Evolutionary conservation across 2,113 vertebrate genomes (phyloP).

Genomic region (Coptodon rendalli): DNA sequence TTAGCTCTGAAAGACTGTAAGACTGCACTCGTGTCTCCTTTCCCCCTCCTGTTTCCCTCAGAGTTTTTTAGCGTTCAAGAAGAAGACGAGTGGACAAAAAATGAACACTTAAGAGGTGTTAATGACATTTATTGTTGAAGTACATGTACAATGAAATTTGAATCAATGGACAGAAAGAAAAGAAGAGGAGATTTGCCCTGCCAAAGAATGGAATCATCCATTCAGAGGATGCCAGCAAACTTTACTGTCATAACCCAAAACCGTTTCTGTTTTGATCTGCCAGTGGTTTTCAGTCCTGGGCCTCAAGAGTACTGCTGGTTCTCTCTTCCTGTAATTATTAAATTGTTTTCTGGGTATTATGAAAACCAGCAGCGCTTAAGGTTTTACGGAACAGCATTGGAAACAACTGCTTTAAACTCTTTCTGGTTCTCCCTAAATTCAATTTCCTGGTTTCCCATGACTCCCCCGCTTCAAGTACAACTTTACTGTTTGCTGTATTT

Average conservation of each 20-base stretch:
- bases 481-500: conserved; percentile 11
- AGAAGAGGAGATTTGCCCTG: conserved; percentile 88
- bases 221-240: conserved; percentile 89
- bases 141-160: conserved; percentile 40
- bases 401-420: conserved; percentile 21
- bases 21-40: conserved; percentile 50
- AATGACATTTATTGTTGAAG: conserved; percentile 56
- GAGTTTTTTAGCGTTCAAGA: conserved; percentile 63
- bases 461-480: conserved; percentile 1
- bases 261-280: conserved; percentile 6
- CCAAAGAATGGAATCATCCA: conserved; percentile 92
- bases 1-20: conserved; percentile 55
- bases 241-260: conserved; percentile 30
- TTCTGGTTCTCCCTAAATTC: conserved; percentile 31
- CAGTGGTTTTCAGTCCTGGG: conserved; percentile 39
- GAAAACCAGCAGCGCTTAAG: conserved; percentile 23
- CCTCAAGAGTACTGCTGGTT: conserved; percentile 19
- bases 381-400: background rate
- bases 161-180: conserved; percentile 61
- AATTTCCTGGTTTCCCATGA: conserved; percentile 23
- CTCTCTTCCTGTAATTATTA: background rate
- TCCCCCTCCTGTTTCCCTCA: conserved; percentile 21
- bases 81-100: conserved; percentile 17
- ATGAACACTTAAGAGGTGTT: conserved; percentile 38
- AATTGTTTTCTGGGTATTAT: background rate